Evolutionary conservation across 2,113 vertebrate species (phyloP).

Genomic region (Euleptes europaea): DNA sequence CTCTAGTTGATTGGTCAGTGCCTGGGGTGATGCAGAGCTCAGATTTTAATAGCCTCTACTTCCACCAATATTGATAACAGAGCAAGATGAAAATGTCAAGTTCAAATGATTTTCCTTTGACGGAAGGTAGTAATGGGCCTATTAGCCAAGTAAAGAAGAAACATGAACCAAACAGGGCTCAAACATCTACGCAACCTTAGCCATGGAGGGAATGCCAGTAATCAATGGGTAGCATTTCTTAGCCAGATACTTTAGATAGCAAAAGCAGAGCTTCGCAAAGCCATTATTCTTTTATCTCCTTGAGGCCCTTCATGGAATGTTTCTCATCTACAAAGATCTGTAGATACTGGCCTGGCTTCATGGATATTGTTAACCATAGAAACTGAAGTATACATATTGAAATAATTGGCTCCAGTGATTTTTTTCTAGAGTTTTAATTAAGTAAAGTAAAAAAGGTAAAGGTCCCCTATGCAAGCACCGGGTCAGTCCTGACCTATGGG

Average conservation of each 20-base stretch:
- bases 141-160: neutral
- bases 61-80: constrained; percentile 12
- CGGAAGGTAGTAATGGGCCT: neutral
- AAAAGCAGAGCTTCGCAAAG: neutral
- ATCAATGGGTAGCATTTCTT: neutral
- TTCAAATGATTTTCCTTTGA: constrained; percentile 14
- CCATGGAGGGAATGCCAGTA: neutral
- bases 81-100: neutral
- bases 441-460: too few relatives aligned
- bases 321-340: neutral
- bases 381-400: neutral
- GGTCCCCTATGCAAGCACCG: too few relatives aligned
- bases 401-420: neutral
- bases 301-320: neutral
- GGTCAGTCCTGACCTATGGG: too few relatives aligned
- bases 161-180: neutral
- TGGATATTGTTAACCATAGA: neutral
- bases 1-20: neutral
- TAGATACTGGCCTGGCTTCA: neutral
- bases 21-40: neutral
- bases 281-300: neutral
- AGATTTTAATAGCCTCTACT: neutral
- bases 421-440: too few relatives aligned
- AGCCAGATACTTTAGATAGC: neutral
- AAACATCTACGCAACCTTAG: neutral